Percentiles rank a stretch among this genome's conserved stretches.
These are phyloP conservation scores for Diaperis boleti DNA, from an alignment of 2,888 invertebrate genomes.

Conservation along the genomic window DNA sequence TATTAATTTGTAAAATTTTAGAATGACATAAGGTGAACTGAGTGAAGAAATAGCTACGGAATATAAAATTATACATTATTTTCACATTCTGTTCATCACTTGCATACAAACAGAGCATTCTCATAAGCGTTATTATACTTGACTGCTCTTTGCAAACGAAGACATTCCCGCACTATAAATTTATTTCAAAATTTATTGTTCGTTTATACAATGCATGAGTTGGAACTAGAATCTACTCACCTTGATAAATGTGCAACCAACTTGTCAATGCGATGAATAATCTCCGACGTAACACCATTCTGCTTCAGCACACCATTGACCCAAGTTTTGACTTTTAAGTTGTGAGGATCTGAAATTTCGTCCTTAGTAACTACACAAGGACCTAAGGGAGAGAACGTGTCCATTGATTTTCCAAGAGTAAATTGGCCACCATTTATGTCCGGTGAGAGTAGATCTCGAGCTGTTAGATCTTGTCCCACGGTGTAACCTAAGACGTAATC, in stretches of 20 bases:
- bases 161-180: too few species aligned
- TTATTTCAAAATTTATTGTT: too few species aligned
- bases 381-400: constrained; percentile 88
- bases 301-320: constrained; percentile 84
- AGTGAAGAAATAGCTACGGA: too few species aligned
- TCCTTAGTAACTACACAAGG: constrained; percentile 83
- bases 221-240: constrained; percentile 54
- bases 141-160: too few species aligned
- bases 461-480: constrained; percentile 86
- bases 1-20: too few species aligned
- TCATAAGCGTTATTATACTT: too few species aligned
- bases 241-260: constrained; percentile 79
- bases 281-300: constrained; percentile 70
- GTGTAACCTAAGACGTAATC: constrained; percentile 85
- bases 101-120: too few species aligned
- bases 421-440: constrained; percentile 77
- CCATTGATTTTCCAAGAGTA: constrained; percentile 75
- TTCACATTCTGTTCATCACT: too few species aligned
- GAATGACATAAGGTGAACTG: too few species aligned
- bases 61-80: too few species aligned
- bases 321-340: constrained; percentile 75
- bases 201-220: too few species aligned
- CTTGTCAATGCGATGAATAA: constrained; percentile 82
- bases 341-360: constrained; percentile 71
- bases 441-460: constrained; percentile 85